Conservation (phyloP, 2,797 vertebrate genomes). For the Takifugu rubripes region DNA sequence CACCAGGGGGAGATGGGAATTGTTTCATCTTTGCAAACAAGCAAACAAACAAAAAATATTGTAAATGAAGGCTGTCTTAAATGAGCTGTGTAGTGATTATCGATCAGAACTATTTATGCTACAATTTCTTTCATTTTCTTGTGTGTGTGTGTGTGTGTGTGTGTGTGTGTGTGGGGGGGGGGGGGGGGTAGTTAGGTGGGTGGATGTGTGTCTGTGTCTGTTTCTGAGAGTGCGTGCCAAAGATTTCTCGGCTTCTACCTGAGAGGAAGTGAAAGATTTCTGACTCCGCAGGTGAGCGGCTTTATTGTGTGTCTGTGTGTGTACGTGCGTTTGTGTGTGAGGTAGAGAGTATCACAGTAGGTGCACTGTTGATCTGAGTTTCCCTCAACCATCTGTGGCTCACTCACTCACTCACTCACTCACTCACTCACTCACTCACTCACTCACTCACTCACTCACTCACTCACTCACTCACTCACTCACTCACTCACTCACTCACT, state of each 20-base stretch:
- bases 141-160: too few relatives aligned
- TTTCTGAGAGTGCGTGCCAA: slow-evolving; percentile 3
- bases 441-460: too few relatives aligned
- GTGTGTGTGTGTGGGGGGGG: not conserved
- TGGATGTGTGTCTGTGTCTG: not conserved
- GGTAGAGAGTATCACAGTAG: slow-evolving; percentile 45
- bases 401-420: slow-evolving; percentile 15
- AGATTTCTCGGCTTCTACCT: slow-evolving; percentile 32
- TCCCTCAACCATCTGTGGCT: slow-evolving; percentile 71
- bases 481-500: slow-evolving; percentile 7
- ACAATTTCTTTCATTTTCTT: too few relatives aligned
- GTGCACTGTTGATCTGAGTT: slow-evolving; percentile 67
- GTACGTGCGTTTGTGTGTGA: not conserved
- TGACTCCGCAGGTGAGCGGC: slow-evolving; percentile 60
- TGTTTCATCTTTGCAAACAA: too few relatives aligned
- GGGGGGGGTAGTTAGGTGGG: too few relatives aligned
- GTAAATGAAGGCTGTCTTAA: too few relatives aligned
- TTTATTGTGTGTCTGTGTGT: slow-evolving; percentile 27
- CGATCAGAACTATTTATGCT: too few relatives aligned
- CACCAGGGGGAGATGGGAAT: too few relatives aligned
- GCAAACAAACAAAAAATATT: too few relatives aligned
- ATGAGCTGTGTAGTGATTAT: too few relatives aligned
- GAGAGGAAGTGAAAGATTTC: slow-evolving; percentile 69
- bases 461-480: slow-evolving; percentile 12
- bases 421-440: slow-evolving; percentile 14